Percentiles rank a stretch among this genome's conserved stretches.
phyloP scores from a whole-genome alignment of 2,113 vertebrate species.

The Chinchilla lanigera region DNA sequence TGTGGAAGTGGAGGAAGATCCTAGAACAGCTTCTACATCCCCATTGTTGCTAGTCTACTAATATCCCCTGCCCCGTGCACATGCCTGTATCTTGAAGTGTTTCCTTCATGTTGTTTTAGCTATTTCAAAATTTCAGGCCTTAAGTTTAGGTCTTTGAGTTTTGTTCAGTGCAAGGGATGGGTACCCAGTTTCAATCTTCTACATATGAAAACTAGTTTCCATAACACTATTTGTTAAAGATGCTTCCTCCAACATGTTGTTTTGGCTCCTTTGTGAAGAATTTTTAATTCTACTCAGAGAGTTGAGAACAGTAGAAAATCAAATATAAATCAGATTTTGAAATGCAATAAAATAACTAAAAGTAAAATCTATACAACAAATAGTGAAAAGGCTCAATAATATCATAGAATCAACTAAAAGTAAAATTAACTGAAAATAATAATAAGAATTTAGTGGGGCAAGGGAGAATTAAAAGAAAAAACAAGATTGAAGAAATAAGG shows the following conservation, averaged over 20 bases:
- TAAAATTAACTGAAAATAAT: neutral
- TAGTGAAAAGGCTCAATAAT: neutral
- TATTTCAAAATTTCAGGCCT: neutral
- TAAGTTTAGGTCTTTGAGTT: neutral
- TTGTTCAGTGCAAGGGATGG: neutral
- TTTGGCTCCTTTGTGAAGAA: neutral
- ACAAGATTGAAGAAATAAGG: neutral
- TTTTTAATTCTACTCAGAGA: neutral
- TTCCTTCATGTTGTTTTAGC: neutral
- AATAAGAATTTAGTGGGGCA: neutral
- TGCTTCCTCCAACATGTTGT: neutral
- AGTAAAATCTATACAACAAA: neutral
- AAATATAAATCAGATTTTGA: neutral
- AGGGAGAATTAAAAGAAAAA: neutral
- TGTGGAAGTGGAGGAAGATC: neutral
- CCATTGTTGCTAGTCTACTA: neutral
- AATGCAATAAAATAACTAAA: neutral
- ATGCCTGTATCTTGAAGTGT: neutral
- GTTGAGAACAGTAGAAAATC: neutral
- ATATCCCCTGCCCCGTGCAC: neutral
- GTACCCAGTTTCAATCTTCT: neutral
- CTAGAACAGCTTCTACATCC: neutral
- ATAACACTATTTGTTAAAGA: neutral
- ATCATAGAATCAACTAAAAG: neutral
- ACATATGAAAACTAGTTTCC: neutral